A percentile compares a stretch with the other conserved stretches of the same genome.
phyloP scores from a whole-genome alignment of 2,797 vertebrate genomes.

The Poecilia velifera region DNA sequence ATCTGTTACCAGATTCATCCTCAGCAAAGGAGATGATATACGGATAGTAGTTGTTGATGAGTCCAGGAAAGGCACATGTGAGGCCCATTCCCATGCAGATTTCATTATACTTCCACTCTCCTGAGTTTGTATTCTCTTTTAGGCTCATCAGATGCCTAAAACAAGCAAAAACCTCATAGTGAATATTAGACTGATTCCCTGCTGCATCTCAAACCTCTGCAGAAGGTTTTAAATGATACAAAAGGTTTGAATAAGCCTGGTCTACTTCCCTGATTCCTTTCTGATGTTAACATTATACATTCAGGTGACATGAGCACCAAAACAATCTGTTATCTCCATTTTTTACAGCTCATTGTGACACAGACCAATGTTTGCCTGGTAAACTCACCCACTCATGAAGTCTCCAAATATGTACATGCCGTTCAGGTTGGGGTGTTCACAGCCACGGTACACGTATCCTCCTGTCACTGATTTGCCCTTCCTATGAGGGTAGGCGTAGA shows the following conservation, averaged over 20 bases:
- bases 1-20: constrained; percentile 89
- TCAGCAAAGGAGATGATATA: constrained; percentile 96
- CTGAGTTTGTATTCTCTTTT: constrained; percentile 80
- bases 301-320: not conserved
- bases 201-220: not conserved
- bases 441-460: constrained; percentile 93
- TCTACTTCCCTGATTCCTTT: not conserved
- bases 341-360: not conserved
- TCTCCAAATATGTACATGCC: constrained; percentile 97
- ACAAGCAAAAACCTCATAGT: not conserved
- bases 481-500: constrained; percentile 93
- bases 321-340: not conserved
- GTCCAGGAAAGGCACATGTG: constrained; percentile 90
- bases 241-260: not conserved
- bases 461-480: constrained; percentile 95
- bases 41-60: constrained; percentile 94
- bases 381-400: constrained; percentile 94
- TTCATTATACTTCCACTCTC: constrained; percentile 88
- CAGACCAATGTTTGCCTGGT: not conserved
- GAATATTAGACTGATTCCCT: not conserved
- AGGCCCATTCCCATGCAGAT: constrained; percentile 93
- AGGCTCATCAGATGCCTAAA: constrained; percentile 92
- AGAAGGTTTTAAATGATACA: not conserved
- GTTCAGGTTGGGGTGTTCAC: constrained; percentile 92
- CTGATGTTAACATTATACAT: not conserved